phyloP scores from a whole-genome alignment of 2,888 invertebrate species.

The Peribatodes rhomboidaria region DNA sequence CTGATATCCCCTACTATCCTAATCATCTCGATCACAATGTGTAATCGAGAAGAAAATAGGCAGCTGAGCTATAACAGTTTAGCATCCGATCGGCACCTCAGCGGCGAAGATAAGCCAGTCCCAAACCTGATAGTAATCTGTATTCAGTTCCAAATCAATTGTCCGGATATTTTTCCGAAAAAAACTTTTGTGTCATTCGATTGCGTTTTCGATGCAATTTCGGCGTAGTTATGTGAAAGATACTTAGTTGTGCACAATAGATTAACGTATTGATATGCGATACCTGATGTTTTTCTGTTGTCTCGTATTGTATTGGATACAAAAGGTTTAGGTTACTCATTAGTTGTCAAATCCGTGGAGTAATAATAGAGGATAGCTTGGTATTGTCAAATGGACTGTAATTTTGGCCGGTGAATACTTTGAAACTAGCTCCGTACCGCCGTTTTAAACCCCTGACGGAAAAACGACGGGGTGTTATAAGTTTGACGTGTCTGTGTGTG shows the following conservation, averaged over 20 bases:
- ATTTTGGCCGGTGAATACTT: background rate
- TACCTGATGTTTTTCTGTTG: constrained; percentile 78
- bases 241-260: constrained; percentile 76
- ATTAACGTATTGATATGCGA: constrained; percentile 80
- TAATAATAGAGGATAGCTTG: constrained; percentile 33
- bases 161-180: constrained; percentile 71
- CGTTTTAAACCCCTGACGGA: too few species aligned
- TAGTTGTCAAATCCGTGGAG: constrained; percentile 26
- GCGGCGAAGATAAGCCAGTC: constrained; percentile 77
- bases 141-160: constrained; percentile 81
- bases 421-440: too few species aligned
- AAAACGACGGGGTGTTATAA: too few species aligned
- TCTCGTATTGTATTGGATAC: constrained; percentile 60
- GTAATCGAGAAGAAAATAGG: constrained; percentile 77
- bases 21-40: constrained; percentile 54
- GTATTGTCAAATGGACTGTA: background rate
- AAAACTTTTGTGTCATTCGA: constrained; percentile 73
- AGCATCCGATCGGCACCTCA: constrained; percentile 76
- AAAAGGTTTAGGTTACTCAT: constrained; percentile 59
- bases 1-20: constrained; percentile 10
- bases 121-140: constrained; percentile 81
- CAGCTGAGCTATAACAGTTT: constrained; percentile 70
- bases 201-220: constrained; percentile 81
- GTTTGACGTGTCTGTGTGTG: too few species aligned
- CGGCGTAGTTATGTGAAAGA: constrained; percentile 74